phyloP scores from a whole-genome alignment of 2,888 invertebrate genomes.

The Chaitophorus viminalis region DNA sequence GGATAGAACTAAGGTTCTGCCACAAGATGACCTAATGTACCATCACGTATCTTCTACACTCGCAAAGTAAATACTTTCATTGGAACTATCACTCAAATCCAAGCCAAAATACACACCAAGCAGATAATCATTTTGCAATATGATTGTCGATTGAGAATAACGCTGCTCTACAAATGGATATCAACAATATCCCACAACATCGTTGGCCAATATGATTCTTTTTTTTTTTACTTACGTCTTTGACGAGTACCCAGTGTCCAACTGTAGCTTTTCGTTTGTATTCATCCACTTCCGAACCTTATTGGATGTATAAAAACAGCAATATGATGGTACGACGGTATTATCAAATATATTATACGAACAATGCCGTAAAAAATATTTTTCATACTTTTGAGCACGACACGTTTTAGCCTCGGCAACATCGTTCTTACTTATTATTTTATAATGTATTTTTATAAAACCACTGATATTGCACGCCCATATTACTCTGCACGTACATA shows the following conservation, averaged over 20 bases:
- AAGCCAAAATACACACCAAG: too few relatives aligned
- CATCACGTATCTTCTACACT: too few relatives aligned
- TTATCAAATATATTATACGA: neutral
- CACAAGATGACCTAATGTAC: too few relatives aligned
- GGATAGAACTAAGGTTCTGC: too few relatives aligned
- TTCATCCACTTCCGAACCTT: slow-evolving; percentile 31
- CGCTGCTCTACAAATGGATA: too few relatives aligned
- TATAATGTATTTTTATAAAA: neutral
- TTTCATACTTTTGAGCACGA: slow-evolving; percentile 25
- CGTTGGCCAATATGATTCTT: too few relatives aligned
- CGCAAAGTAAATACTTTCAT: too few relatives aligned
- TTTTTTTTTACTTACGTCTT: neutral
- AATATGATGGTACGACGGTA: neutral
- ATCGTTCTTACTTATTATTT: neutral
- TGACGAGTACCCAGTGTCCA: slow-evolving; percentile 39
- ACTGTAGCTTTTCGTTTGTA: neutral
- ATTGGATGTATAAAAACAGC: neutral
- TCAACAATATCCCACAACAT: too few relatives aligned
- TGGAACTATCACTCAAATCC: too few relatives aligned
- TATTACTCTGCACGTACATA: too few relatives aligned
- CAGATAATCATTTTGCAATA: too few relatives aligned
- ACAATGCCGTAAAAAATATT: neutral
- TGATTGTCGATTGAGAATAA: too few relatives aligned
- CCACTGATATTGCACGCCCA: neutral
- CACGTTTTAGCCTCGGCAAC: slow-evolving; percentile 4